Conservation (phyloP, 2,888 invertebrate species). For the Nephrotoma guestfalica region DNA sequence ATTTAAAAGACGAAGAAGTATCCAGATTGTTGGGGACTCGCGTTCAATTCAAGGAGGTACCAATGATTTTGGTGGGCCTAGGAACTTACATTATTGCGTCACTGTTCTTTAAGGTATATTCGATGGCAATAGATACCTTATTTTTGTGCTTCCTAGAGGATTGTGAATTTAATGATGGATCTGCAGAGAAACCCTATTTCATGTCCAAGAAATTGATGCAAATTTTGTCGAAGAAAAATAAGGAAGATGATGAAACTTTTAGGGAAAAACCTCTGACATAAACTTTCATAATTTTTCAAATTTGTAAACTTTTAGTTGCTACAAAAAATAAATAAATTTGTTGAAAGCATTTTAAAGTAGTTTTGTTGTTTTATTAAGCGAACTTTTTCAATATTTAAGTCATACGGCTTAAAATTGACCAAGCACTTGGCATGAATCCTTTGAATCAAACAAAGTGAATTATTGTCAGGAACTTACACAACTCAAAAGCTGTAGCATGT, state of each 20-base stretch:
- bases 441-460: too few species aligned
- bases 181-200: constrained; percentile 76
- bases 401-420: too few species aligned
- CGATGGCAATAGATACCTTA: constrained; percentile 94
- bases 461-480: too few species aligned
- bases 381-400: too few species aligned
- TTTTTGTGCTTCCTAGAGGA: constrained; percentile 97
- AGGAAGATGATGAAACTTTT: neutral
- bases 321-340: too few species aligned
- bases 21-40: neutral
- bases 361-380: too few species aligned
- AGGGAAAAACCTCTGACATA: too few species aligned
- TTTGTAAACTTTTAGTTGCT: too few species aligned
- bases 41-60: constrained; percentile 65
- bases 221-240: constrained; percentile 59
- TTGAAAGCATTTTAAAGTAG: too few species aligned
- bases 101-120: constrained; percentile 87
- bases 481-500: too few species aligned
- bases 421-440: too few species aligned
- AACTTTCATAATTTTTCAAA: too few species aligned
- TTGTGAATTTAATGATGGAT: constrained; percentile 88
- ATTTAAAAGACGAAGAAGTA: neutral
- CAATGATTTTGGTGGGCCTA: constrained; percentile 66
- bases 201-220: constrained; percentile 88
- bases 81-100: constrained; percentile 77